Base-by-base conservation (phyloP, 1,140 invertebrate species). In the Popillia japonica region DNA sequence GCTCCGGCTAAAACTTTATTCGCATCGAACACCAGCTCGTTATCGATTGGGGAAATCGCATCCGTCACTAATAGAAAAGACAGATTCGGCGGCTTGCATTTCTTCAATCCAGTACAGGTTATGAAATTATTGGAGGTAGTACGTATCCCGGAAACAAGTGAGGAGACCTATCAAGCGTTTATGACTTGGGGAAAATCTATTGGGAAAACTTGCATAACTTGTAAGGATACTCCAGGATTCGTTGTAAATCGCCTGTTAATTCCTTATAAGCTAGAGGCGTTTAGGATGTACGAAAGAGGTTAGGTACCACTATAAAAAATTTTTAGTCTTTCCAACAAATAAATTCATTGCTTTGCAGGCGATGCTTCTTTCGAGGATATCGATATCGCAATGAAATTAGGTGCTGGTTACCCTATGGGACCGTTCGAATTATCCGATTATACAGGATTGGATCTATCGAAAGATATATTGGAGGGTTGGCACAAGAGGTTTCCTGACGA, bases 41-140 rank as follows among this genome's bases (percentile, higher is more conserved):
- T 98, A 8, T 92, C 94, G 11, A 94, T 97, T 81, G 89, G 88
- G 77, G 95, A 97, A 82, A 97, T 98, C 83, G 92, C 93, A n/a
- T 91, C 94, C 0, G 89, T 90, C 8, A 89, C 90, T 0, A 90
- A 91, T 72, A 88, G 92, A 79, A 92, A 91, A 83, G 85, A 85
- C 61, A 41, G 88, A 80, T 96, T 96, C 87, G 94, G 92, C 72
- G 95, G 96, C 7, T 88, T 97, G 10, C 96, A 98, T 88, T 98
- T 97, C 87, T 98, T 98, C 87, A 97, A 97, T 87, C 96, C 96
- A 10, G 96, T 96, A 1, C 95, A 96, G 0, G 90, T 97, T 34
- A 97, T 98, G 96, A 96, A 96, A 84, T 88, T 98, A 0, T 86
- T 98, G 7, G 96, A 97, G 88, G 91, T 95, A 27, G 88, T 95